Percentiles rank a stretch among this genome's conserved stretches.
Conservation (phyloP, 2,797 vertebrate genomes). For the Echiichthys vipera region DNA sequence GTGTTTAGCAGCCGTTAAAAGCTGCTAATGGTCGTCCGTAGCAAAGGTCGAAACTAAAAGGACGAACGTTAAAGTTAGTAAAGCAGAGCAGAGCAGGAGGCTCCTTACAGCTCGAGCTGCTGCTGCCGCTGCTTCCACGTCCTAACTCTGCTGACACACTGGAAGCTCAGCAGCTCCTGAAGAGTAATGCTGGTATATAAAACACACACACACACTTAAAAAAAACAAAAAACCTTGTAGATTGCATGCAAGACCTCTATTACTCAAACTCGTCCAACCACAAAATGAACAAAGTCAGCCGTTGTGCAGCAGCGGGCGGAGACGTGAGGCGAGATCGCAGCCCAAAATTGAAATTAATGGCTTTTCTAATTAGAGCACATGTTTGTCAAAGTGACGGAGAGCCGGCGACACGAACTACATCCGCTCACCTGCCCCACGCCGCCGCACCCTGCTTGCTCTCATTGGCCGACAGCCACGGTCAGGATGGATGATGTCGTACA, state of each 20-base stretch:
- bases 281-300: constrained; percentile 78
- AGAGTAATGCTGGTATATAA: constrained; percentile 49
- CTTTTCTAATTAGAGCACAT: constrained; percentile 78
- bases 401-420: constrained; percentile 47
- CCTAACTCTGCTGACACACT: constrained; percentile 46
- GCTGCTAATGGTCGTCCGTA: constrained; percentile 41
- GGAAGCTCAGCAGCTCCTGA: constrained; percentile 45
- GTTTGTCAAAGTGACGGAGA: constrained; percentile 73
- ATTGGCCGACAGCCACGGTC: constrained; percentile 39
- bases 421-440: constrained; percentile 52
- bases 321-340: constrained; percentile 50
- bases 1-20: constrained; percentile 45
- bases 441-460: constrained; percentile 10
- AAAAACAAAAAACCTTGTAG: constrained; percentile 29
- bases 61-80: constrained; percentile 53
- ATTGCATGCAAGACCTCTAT: constrained; percentile 64
- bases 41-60: constrained; percentile 55
- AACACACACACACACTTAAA: constrained; percentile 34
- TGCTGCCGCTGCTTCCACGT: constrained; percentile 19
- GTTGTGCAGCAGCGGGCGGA: constrained; percentile 57
- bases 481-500: constrained; percentile 25
- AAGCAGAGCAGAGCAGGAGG: constrained; percentile 34
- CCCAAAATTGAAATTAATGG: constrained; percentile 74
- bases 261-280: constrained; percentile 74
- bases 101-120: constrained; percentile 13